phyloP scores from a whole-genome alignment of 2,888 invertebrate species.

The Drosophila acutilabella region DNA sequence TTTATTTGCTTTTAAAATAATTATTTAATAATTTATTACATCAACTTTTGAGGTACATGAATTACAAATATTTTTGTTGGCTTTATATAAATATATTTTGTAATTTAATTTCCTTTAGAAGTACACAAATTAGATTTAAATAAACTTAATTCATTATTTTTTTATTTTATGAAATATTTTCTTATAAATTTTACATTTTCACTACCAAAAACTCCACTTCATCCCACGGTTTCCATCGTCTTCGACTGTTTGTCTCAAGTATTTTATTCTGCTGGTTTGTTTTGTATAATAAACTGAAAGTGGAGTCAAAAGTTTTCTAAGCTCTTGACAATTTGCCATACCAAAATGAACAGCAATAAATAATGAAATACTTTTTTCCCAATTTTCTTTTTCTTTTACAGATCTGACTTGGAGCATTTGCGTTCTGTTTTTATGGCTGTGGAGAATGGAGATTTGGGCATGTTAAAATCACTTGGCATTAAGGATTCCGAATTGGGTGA shows the following conservation, averaged over 20 bases:
- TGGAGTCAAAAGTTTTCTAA: background rate
- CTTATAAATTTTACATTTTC: background rate
- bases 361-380: conserved; percentile 2
- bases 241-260: background rate
- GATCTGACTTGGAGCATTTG: conserved; percentile 95
- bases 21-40: too few species aligned
- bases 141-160: too few species aligned
- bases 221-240: background rate
- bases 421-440: conserved; percentile 98
- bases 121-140: too few species aligned
- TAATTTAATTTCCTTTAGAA: too few species aligned
- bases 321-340: background rate
- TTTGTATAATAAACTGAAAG: background rate
- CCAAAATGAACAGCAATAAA: conserved; percentile 1
- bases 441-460: conserved; percentile 96
- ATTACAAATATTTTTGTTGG: too few species aligned
- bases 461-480: conserved; percentile 96
- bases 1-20: too few species aligned
- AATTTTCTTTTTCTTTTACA: conserved; percentile 83
- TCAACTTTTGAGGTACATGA: too few species aligned
- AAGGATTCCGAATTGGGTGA: conserved; percentile 97
- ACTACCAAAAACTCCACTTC: background rate
- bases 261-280: background rate
- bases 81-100: too few species aligned
- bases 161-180: too few species aligned